Base-by-base conservation (phyloP, 2,113 vertebrate species). In the Chaetorhynchus papuensis region DNA sequence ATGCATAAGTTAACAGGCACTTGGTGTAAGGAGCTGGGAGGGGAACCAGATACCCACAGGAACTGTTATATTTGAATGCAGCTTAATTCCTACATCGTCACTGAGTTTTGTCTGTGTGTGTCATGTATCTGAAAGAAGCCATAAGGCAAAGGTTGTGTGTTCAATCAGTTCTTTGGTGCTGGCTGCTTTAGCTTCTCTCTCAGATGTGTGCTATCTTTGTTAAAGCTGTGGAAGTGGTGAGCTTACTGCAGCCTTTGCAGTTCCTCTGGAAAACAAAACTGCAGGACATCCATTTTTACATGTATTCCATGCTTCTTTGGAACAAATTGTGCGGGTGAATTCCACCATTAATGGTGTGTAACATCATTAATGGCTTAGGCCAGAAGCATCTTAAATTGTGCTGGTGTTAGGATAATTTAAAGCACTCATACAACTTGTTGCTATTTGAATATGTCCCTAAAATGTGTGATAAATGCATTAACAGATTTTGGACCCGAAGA, bases 341-440 rank as follows among this genome's bases (percentile, higher is more conserved):
- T 96, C 93, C 87, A 85, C 53, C 76, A 59, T 61, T 87, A 96
- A 96, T 96, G 83, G 76, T 79, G 81, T 96, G 87, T 93, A 91
- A 74, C 94, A 53, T 95, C 75, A 74, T 88, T 91, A 94, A 74
- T 82, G 24, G 52, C 59, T 94, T 39, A 57, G 54, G 47, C 87
- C 82, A 82, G 80, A 64, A 94, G 72, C 60, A 54, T 56, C 84
- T 93, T 86, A 86, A 95, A 94, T 90, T 70, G 65, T 93, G 61
- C 89, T 94, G 92, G 47, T 19, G 3, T 91, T 90, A 75, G 56
- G 78, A 79, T 93, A 91, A 90, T 94, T 96, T 93, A 94, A 91
- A 68, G 74, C 37, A 44, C 26, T 88, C 44, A 14, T 74, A 82
- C 61, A 63, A 96, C 52, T 61, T 82, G 63, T 76, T 93, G 81